Conservation (phyloP, 1,140 invertebrate species). For the Aphis gossypii region DNA sequence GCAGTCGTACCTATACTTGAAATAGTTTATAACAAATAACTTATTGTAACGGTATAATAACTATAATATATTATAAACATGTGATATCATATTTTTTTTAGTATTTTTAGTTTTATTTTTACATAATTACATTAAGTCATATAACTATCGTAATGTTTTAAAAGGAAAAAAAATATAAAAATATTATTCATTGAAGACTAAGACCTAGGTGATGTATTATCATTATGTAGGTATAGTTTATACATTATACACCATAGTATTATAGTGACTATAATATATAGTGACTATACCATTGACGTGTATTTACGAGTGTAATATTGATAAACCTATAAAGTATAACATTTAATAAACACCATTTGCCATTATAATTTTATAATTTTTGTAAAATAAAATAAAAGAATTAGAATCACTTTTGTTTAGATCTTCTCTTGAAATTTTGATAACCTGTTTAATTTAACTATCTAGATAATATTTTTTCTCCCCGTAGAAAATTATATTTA, state of each 20-base stretch:
- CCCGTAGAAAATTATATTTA: not conserved
- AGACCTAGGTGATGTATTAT: not conserved
- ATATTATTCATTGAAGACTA: not conserved
- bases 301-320: not conserved
- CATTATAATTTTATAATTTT: not conserved
- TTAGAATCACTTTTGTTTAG: not conserved
- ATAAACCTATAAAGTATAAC: not conserved
- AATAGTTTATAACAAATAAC: too few relatives aligned
- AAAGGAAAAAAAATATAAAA: not conserved
- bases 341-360: not conserved
- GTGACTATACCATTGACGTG: not conserved
- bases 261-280: too few relatives aligned
- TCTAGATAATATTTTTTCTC: conserved; percentile 18
- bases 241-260: too few relatives aligned
- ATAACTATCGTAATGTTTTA: not conserved
- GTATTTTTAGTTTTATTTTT: not conserved
- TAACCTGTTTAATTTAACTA: conserved; percentile 43
- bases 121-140: not conserved
- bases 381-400: not conserved
- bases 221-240: too few relatives aligned
- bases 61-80: too few relatives aligned
- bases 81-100: not conserved
- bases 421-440: not conserved
- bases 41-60: too few relatives aligned
- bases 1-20: not conserved